Percentiles rank a stretch among this genome's conserved stretches.
These are phyloP conservation scores for Arvicanthis niloticus DNA, from an alignment of 2,113 vertebrate genomes.

Conservation along the genomic window DNA sequence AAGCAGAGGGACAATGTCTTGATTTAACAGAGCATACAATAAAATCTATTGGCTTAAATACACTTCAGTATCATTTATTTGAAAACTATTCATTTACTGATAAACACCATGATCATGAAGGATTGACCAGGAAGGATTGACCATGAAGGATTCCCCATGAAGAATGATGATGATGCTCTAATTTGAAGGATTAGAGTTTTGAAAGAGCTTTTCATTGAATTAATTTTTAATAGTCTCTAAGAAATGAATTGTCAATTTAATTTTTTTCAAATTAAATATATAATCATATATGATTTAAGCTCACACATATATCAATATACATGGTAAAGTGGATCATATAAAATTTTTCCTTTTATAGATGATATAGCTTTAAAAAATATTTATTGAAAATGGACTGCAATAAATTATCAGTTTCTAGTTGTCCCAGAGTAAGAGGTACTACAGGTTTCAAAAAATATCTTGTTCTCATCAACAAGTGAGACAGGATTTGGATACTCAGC, in stretches of 20 bases:
- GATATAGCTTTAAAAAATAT: neutral
- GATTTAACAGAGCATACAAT: neutral
- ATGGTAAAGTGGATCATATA: no score
- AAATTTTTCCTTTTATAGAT: neutral
- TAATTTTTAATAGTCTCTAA: slow-evolving; percentile 21
- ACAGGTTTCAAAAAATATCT: neutral
- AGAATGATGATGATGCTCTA: neutral
- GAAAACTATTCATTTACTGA: neutral
- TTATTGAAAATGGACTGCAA: neutral
- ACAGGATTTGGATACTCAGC: neutral
- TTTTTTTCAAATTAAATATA: neutral
- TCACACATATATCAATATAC: neutral
- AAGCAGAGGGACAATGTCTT: neutral
- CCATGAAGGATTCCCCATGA: neutral
- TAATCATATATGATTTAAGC: neutral
- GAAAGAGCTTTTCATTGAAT: neutral
- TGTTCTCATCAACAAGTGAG: neutral
- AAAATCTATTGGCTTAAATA: neutral
- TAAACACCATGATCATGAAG: neutral
- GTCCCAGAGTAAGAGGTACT: neutral
- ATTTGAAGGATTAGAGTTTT: neutral
- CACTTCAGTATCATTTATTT: neutral
- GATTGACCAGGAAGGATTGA: neutral
- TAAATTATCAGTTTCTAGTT: neutral
- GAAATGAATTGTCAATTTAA: neutral